A percentile compares a stretch with the other conserved stretches of the same genome.
These are phyloP conservation scores for Crypturellus tataupa DNA, from an alignment of 2,797 vertebrate genomes.

Conservation along the genomic window DNA sequence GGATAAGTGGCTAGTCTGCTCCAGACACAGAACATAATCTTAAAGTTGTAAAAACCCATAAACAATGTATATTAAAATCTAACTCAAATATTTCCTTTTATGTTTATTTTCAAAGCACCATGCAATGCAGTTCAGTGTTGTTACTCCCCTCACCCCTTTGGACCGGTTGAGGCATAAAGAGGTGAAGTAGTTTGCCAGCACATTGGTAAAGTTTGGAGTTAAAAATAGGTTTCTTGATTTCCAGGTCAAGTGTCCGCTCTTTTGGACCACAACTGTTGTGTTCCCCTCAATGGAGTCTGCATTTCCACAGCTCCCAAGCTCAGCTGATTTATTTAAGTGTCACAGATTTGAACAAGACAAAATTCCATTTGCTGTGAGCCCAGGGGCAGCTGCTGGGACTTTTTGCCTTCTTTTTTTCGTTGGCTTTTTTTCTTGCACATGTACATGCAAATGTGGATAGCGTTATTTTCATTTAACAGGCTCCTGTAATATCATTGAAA, in stretches of 20 bases:
- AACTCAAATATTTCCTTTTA: background rate
- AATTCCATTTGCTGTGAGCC: background rate
- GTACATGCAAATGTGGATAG: conserved; percentile 25
- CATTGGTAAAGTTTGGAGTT: background rate
- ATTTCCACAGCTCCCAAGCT: fast-evolving
- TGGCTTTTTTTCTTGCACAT: background rate
- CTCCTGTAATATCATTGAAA: conserved; percentile 46
- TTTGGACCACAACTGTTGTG: background rate
- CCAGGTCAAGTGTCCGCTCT: background rate
- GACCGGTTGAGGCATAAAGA: background rate
- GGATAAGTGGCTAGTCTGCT: background rate
- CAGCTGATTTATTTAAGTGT: background rate
- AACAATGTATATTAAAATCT: background rate
- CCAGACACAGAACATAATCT: background rate
- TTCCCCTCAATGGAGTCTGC: background rate
- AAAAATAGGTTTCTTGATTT: background rate
- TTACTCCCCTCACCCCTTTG: background rate
- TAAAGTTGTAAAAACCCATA: background rate
- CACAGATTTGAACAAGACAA: background rate
- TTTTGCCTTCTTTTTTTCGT: background rate
- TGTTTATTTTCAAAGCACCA: background rate
- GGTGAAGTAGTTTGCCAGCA: background rate
- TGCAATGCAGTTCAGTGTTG: background rate
- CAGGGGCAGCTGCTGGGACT: background rate
- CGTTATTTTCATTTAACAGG: conserved; percentile 44